Conservation (phyloP, 2,888 invertebrate genomes). For the Ypsolopha sequella region DNA sequence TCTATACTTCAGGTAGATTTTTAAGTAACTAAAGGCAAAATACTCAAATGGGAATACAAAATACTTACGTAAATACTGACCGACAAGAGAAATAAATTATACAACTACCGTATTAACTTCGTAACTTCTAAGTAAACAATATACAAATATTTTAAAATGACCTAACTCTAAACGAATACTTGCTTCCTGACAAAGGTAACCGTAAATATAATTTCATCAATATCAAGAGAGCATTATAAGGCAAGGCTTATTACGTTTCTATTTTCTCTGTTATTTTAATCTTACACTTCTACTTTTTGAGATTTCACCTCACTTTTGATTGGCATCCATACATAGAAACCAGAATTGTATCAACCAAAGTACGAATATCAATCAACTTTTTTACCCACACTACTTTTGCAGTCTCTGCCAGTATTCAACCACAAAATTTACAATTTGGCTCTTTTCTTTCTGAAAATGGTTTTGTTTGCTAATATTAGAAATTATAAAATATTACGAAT, state of each 20-base stretch:
- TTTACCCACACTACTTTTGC: too few relatives aligned
- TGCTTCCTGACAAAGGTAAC: conserved; percentile 67
- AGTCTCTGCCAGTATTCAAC: too few relatives aligned
- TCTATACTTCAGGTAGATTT: background rate
- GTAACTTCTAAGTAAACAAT: conserved; percentile 46
- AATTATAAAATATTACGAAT: too few relatives aligned
- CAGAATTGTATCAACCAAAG: too few relatives aligned
- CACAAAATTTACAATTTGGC: too few relatives aligned
- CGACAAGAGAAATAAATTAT: conserved; percentile 67
- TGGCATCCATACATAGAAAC: conserved; percentile 10
- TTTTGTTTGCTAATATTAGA: too few relatives aligned
- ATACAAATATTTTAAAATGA: conserved; percentile 40
- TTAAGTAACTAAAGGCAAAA: conserved; percentile 32
- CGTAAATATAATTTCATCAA: conserved; percentile 61
- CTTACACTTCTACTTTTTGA: background rate
- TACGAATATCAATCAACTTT: too few relatives aligned
- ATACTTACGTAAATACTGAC: conserved; percentile 71
- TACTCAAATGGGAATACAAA: conserved; percentile 42
- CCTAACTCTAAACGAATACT: conserved; percentile 62
- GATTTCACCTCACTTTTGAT: conserved; percentile 4
- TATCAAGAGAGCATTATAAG: conserved; percentile 66
- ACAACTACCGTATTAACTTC: conserved; percentile 44
- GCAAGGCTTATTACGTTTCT: conserved; percentile 35
- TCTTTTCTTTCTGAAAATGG: too few relatives aligned
- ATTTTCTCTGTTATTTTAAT: background rate